Evolutionary conservation across 2,888 invertebrate genomes (phyloP).

Genomic region (Lucinisca nassula): DNA sequence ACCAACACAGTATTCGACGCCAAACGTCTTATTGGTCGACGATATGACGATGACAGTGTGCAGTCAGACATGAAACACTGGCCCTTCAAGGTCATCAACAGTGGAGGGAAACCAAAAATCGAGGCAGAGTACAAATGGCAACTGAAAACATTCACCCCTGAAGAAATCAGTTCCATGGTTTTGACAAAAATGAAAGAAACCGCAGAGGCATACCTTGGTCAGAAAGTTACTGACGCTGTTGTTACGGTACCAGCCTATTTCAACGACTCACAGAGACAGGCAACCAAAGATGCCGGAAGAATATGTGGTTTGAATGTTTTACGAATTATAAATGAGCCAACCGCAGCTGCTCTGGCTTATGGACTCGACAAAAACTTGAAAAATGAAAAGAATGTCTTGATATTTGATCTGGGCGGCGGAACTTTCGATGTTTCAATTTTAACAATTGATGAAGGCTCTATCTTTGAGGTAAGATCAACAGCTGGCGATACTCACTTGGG

Average conservation of each 20-base stretch:
- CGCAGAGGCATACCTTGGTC: conserved; percentile 90
- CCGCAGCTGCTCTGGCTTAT: conserved; percentile 88
- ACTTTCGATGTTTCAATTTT: conserved; percentile 89
- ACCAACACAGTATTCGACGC: conserved; percentile 91
- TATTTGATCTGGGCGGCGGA: conserved; percentile 90
- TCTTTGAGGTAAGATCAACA: conserved; percentile 86
- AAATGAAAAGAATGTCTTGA: conserved; percentile 89
- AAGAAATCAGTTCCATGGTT: conserved; percentile 97
- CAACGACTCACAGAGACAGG: conserved; percentile 90
- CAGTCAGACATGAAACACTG: conserved; percentile 84
- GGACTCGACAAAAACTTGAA: conserved; percentile 88
- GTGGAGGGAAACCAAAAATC: conserved; percentile 81
- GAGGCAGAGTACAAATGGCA: conserved; percentile 92
- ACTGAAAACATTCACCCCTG: conserved; percentile 94
- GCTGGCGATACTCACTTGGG: conserved; percentile 86
- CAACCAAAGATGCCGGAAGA: conserved; percentile 89
- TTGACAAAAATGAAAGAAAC: conserved; percentile 95
- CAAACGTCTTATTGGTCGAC: conserved; percentile 84
- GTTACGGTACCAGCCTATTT: conserved; percentile 87
- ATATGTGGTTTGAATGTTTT: conserved; percentile 88
- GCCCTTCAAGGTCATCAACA: conserved; percentile 81
- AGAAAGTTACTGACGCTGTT: conserved; percentile 87
- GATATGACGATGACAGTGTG: conserved; percentile 79
- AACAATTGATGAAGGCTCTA: conserved; percentile 89
- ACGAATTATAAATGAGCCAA: conserved; percentile 91